Evolutionary conservation across 2,888 invertebrate genomes (phyloP), one percentile per base, ranked within the genome.

Genomic region (Eustalomyia histrio): DNA sequence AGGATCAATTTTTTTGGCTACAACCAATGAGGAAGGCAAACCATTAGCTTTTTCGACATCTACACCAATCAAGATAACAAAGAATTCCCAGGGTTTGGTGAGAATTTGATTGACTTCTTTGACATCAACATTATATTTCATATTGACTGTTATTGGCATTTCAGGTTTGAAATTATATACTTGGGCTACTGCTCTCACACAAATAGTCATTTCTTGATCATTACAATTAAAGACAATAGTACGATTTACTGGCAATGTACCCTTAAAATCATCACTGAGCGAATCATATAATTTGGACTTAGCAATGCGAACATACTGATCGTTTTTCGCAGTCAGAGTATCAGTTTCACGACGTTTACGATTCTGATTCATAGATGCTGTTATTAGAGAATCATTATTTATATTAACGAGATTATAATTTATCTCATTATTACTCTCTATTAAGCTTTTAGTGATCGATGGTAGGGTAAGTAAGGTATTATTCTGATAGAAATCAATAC

Each of bases 221-320:
- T 87, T 84, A 67, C 91, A 91, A 80, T 90, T 90, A 79, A 91
- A 91, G 3, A 90, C 88, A 64, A 91, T 90, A 8, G 91, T 90
- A 16, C 91, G 88, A 83, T 91, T 90, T 2, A 88, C 86, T 0
- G 91, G 90, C 43, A 90, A 61, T 12, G 84, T 85, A 1, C 87
- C 89, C 69, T 88, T 87, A 5, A 90, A 84, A 52, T 90, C 90
- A 0, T 89, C 90, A 68, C 86, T 86, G 3, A 89, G 85, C 55
- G 89, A 76, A 7, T 87, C 87, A 57, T 88, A 87, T 0, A 87
- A 86, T 58, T 87, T 87, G 47, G 84, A 81, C 53, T 90, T 88
- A 0, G 86, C 84, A n/a, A 89, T 87, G 6, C 87, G 85, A 2
- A 88, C 87, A 75, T 89, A 89, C 43, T 90, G 89, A 78, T 86